Percentiles rank a stretch among this genome's conserved stretches.
Conservation (phyloP, 2,888 invertebrate genomes). For the Phanerotoma sp. region DNA sequence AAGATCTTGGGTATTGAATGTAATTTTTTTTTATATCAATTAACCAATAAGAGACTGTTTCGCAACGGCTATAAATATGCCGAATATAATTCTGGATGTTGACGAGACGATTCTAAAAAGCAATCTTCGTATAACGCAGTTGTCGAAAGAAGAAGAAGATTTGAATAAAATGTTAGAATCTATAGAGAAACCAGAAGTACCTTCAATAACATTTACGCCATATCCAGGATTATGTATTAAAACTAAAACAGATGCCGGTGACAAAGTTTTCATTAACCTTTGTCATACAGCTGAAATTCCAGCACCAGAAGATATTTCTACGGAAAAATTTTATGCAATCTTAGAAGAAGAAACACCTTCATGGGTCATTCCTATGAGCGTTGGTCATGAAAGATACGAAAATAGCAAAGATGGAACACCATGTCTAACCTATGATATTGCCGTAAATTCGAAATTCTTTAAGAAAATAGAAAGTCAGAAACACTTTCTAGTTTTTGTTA, state of each 20-base stretch:
- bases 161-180: slow-evolving; percentile 62
- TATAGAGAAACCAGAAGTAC: slow-evolving; percentile 56
- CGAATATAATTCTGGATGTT: slow-evolving; percentile 63
- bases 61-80: slow-evolving; percentile 31
- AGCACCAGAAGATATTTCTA: slow-evolving; percentile 69
- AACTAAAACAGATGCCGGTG: slow-evolving; percentile 64
- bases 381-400: slow-evolving; percentile 78
- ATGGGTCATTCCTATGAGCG: slow-evolving; percentile 87
- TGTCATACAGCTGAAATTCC: slow-evolving; percentile 80
- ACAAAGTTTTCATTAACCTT: slow-evolving; percentile 82
- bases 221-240: slow-evolving; percentile 78
- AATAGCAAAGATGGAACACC: slow-evolving; percentile 74
- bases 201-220: slow-evolving; percentile 68
- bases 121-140: slow-evolving; percentile 58
- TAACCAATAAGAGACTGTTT: neutral
- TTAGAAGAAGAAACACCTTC: slow-evolving; percentile 69
- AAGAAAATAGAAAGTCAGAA: slow-evolving; percentile 71
- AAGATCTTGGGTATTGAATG: no score
- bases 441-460: slow-evolving; percentile 77
- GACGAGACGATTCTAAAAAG: slow-evolving; percentile 65
- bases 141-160: slow-evolving; percentile 62
- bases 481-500: slow-evolving; percentile 76
- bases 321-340: slow-evolving; percentile 49
- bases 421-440: slow-evolving; percentile 80
- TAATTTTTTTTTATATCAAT: no score